Conservation (phyloP, 2,797 vertebrate species). For the Notolabrus celidotus region DNA sequence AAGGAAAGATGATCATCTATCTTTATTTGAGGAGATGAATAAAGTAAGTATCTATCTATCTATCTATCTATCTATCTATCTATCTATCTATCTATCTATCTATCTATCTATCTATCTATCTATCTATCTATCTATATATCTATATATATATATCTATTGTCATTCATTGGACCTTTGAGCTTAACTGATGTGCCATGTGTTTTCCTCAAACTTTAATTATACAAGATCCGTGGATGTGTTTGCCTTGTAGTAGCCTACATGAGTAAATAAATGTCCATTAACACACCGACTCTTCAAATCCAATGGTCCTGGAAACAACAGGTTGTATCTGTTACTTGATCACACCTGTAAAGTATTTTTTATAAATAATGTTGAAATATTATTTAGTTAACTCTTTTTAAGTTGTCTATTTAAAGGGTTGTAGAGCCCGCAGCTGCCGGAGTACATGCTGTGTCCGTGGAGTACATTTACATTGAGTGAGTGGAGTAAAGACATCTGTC, state of each 20-base stretch:
- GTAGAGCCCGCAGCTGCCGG: background rate
- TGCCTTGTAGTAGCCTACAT: too few species aligned
- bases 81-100: too few species aligned
- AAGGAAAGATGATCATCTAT: too few species aligned
- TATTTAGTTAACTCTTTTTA: background rate
- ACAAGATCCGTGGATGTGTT: background rate
- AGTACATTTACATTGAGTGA: background rate
- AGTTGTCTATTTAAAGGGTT: background rate
- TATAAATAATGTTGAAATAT: background rate
- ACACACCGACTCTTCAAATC: background rate
- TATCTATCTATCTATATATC: too few species aligned
- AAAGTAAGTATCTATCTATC: too few species aligned
- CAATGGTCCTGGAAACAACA: background rate
- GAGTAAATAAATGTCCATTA: background rate
- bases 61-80: too few species aligned
- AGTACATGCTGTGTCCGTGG: background rate
- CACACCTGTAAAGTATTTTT: background rate
- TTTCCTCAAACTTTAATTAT: background rate
- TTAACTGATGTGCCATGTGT: constrained; percentile 6
- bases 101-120: too few species aligned
- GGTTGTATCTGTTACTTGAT: background rate
- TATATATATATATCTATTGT: too few species aligned
- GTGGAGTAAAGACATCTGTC: background rate
- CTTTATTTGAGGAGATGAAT: too few species aligned
- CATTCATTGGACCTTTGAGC: background rate